A percentile compares a stretch with the other conserved stretches of the same genome.
These are phyloP conservation scores for Beris chalybata DNA, from an alignment of 2,888 invertebrate species.

Conservation along the genomic window DNA sequence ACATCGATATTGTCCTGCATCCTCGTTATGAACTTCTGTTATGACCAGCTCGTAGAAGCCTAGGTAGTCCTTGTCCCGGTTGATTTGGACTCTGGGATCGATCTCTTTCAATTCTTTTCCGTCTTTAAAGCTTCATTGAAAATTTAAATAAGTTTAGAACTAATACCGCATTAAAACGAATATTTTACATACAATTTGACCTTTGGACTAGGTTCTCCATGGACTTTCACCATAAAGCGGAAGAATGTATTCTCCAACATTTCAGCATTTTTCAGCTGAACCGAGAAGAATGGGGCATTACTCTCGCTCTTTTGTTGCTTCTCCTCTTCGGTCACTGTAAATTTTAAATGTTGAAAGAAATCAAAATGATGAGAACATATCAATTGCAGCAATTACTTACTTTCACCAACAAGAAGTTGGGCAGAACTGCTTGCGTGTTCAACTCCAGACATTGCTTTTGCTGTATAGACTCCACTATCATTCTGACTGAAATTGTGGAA, in stretches of 20 bases:
- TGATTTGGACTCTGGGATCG: constrained; percentile 69
- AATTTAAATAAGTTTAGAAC: background rate
- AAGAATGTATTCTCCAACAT: constrained; percentile 83
- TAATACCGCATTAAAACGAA: background rate
- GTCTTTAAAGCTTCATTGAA: constrained; percentile 75
- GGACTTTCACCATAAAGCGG: constrained; percentile 85
- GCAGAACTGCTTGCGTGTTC: constrained; percentile 85
- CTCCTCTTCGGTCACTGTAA: constrained; percentile 71
- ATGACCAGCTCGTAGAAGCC: constrained; percentile 90
- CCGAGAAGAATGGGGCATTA: constrained; percentile 80
- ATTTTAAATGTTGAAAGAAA: background rate
- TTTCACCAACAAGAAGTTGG: constrained; percentile 81
- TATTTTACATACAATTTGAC: constrained; percentile 79
- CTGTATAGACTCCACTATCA: constrained; percentile 89
- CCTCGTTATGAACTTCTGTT: constrained; percentile 72
- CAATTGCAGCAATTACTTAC: constrained; percentile 61
- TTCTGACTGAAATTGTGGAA: constrained; percentile 57
- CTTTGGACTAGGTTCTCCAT: constrained; percentile 85
- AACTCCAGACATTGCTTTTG: constrained; percentile 78
- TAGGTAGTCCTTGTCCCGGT: constrained; percentile 73
- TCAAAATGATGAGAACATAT: background rate
- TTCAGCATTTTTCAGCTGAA: constrained; percentile 85
- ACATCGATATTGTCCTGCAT: constrained; percentile 85
- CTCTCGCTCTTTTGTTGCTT: constrained; percentile 68
- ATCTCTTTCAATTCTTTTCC: constrained; percentile 69